Evolutionary conservation across 2,888 invertebrate species (phyloP), one percentile per base, ranked within the genome.

Genomic region (Heteropelma amictum): DNA sequence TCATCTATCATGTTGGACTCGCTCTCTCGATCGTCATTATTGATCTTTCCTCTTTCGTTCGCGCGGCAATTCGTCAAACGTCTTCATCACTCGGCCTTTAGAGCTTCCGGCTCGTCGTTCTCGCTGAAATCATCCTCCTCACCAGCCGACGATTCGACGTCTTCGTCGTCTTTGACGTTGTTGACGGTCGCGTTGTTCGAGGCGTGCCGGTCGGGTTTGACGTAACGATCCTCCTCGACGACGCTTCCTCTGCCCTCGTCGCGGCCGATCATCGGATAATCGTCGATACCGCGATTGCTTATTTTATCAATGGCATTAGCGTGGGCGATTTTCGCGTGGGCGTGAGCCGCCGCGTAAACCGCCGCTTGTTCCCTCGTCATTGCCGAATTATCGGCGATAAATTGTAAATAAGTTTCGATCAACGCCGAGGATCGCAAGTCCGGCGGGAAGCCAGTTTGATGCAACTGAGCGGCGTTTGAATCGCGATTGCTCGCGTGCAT

Each of bases 371-470:
- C 94, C 53, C 70, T 69, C 90, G 91, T 87, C 90, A 94, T 92
- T 75, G 93, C 93, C 58, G 95, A 93, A 85, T 95, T 96, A 87
- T 96, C 96, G 1, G 95, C 95, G 84, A 97, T 96, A 84, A 96
- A 94, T 88, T 97, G 96, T 75, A 97, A 91, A 87, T 97, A 97
- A 10, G 96, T 96, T 88, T 97, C 96, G 75, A 97, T 90, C 68
- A 97, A 92, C 1, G 96, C 95, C 93, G 60, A 94, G 3, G 61
- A 26, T 10, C 61, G 21, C 10, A 61, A 8, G 17, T 49, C 63
- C n/a, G 63, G 33, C 2, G 63, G 63, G 4, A 63, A 63, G 2
- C 35, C 47, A 12, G 45, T 47, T 21, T 19, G 61, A 23, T 63
- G 63, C 6, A 49, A 26, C 3, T 35, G 49, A 8, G 93, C 93